Evolutionary conservation across 2,888 invertebrate species (phyloP).

Genomic region (Gibbula magus): DNA sequence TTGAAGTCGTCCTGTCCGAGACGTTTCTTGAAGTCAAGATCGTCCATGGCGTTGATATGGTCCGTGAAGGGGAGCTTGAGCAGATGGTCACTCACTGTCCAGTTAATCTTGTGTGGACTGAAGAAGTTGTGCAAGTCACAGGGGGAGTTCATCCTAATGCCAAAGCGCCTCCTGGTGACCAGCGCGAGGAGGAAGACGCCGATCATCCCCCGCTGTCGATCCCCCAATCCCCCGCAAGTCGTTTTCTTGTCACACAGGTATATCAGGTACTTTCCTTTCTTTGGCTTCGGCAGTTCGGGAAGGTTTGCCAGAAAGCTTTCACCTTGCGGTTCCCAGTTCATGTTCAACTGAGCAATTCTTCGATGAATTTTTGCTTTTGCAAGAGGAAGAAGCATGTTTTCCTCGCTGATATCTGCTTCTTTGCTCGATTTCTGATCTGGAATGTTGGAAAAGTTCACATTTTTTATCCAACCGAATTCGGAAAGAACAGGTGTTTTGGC

Average conservation of each 20-base stretch:
- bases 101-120: constrained; percentile 28
- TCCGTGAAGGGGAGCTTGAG: background rate
- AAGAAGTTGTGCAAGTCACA: constrained; percentile 27
- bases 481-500: background rate
- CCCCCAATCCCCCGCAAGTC: constrained; percentile 35
- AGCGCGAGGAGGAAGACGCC: constrained; percentile 29
- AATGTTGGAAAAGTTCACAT: background rate
- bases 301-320: background rate
- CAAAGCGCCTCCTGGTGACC: constrained; percentile 29
- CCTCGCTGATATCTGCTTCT: background rate
- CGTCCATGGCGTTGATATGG: background rate
- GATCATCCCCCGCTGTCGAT: constrained; percentile 32
- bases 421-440: background rate
- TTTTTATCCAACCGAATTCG: background rate
- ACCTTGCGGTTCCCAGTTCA: background rate
- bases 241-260: background rate
- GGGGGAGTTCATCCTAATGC: constrained; percentile 30
- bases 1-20: constrained; percentile 26
- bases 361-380: background rate
- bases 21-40: background rate
- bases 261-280: constrained; percentile 15
- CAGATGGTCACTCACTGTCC: constrained; percentile 14
- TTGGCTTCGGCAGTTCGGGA: background rate
- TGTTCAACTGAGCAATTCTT: background rate
- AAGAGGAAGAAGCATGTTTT: background rate